phyloP scores from a whole-genome alignment of 1,140 invertebrate species.

The Diplogasteroides magnus region DNA sequence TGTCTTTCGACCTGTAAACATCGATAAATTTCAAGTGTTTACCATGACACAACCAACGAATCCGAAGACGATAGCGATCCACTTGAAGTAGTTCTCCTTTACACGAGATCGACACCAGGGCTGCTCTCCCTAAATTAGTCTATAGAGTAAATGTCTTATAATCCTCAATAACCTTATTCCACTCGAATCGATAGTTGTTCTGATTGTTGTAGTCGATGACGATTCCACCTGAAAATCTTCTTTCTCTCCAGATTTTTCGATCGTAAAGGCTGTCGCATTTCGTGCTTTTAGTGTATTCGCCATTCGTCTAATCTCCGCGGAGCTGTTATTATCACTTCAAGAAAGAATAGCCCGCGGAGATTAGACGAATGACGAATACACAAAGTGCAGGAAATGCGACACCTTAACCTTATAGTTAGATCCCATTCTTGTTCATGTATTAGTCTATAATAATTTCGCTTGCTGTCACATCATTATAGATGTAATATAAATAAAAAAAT shows the following conservation, averaged over 20 bases:
- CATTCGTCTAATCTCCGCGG: no score
- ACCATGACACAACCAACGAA: constrained; percentile 28
- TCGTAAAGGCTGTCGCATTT: no score
- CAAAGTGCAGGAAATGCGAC: no score
- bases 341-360: no score
- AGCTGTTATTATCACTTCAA: no score
- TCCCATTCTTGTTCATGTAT: background rate
- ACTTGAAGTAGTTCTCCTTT: constrained; percentile 55
- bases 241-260: background rate
- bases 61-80: constrained; percentile 42
- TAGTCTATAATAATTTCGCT: constrained; percentile 10
- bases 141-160: no score
- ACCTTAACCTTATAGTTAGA: no score
- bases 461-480: no score
- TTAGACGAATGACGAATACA: no score
- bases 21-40: background rate
- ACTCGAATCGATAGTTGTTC: constrained; percentile 52
- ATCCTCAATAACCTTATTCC: constrained; percentile 40
- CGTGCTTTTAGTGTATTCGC: no score
- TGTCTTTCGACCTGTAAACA: background rate
- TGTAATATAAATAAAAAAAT: constrained; percentile 2
- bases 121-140: constrained; percentile 22
- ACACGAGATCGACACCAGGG: constrained; percentile 52
- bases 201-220: constrained; percentile 52
- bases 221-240: constrained; percentile 41